Conservation (phyloP, 2,888 invertebrate species). For the Timandra comae region DNA sequence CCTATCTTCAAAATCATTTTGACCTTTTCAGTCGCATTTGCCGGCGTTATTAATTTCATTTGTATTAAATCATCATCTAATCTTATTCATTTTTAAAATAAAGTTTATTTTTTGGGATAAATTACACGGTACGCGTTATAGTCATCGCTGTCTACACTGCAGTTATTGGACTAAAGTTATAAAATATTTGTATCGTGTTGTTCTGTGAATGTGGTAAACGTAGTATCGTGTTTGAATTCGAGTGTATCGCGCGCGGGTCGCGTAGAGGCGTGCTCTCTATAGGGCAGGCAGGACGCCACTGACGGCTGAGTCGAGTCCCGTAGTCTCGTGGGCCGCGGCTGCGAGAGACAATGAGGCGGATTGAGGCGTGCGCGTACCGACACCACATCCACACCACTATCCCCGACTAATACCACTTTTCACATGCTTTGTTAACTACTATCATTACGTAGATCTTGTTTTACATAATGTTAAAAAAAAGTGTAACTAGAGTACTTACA, state of each 20-base stretch:
- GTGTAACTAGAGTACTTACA: too few species aligned
- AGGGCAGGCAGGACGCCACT: constrained; percentile 61
- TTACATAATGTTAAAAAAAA: too few species aligned
- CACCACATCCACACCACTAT: constrained; percentile 3
- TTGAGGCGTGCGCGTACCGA: constrained; percentile 34
- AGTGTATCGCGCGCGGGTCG: constrained; percentile 24
- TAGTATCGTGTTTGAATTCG: constrained; percentile 60
- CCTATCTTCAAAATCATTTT: constrained; percentile 67
- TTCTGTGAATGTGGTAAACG: constrained; percentile 20
- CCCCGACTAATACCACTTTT: too few species aligned
- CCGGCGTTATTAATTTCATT: constrained; percentile 17
- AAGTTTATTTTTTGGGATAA: neutral
- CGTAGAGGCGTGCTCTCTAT: constrained; percentile 36
- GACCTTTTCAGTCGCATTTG: constrained; percentile 19
- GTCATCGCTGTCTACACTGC: neutral
- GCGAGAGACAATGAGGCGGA: constrained; percentile 41
- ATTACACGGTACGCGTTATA: neutral
- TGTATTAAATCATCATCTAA: constrained; percentile 31
- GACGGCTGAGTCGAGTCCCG: constrained; percentile 24
- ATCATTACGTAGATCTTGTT: too few species aligned
- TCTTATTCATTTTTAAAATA: constrained; percentile 3
- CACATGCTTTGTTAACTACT: too few species aligned
- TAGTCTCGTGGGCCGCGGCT: constrained; percentile 20
- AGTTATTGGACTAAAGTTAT: neutral
- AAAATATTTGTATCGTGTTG: constrained; percentile 2